Conservation (phyloP, 2,888 invertebrate species). For the Portevinia maculata region DNA sequence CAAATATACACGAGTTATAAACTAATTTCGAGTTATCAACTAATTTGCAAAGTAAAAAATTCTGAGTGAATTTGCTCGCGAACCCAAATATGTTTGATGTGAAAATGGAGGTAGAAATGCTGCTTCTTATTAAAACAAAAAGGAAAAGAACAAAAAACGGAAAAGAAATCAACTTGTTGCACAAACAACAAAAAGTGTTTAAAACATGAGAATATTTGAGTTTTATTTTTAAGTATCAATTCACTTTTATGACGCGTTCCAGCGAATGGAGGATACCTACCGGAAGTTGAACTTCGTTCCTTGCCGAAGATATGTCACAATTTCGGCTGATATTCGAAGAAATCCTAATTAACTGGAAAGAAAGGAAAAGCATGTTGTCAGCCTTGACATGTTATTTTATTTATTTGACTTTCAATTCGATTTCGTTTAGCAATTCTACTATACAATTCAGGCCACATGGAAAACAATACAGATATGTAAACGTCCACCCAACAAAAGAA, state of each 20-base stretch:
- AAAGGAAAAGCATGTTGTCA: conserved; percentile 73
- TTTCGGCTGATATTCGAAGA: conserved; percentile 80
- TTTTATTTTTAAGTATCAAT: conserved; percentile 2
- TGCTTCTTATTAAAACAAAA: conserved; percentile 7
- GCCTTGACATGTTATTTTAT: conserved; percentile 51
- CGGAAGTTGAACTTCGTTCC: conserved; percentile 71
- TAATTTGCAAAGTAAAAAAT: conserved; percentile 23
- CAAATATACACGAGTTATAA: conserved; percentile 8
- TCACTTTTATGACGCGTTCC: background rate
- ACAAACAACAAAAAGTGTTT: conserved; percentile 16
- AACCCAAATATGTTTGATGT: background rate
- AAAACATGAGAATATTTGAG: conserved; percentile 20
- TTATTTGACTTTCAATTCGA: conserved; percentile 58
- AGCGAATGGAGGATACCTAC: conserved; percentile 54
- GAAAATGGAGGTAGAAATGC: conserved; percentile 1
- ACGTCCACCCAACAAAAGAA: conserved; percentile 48
- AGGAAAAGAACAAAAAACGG: background rate
- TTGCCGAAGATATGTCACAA: conserved; percentile 77
- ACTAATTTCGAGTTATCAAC: too few species aligned
- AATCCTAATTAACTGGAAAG: conserved; percentile 80
- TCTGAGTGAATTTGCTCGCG: background rate
- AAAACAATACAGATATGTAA: conserved; percentile 48
- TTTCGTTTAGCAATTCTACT: conserved; percentile 63
- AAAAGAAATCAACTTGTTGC: conserved; percentile 34
- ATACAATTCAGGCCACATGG: conserved; percentile 67